phyloP scores from a whole-genome alignment of 2,797 vertebrate species.

The Hafferia zeledoni region DNA sequence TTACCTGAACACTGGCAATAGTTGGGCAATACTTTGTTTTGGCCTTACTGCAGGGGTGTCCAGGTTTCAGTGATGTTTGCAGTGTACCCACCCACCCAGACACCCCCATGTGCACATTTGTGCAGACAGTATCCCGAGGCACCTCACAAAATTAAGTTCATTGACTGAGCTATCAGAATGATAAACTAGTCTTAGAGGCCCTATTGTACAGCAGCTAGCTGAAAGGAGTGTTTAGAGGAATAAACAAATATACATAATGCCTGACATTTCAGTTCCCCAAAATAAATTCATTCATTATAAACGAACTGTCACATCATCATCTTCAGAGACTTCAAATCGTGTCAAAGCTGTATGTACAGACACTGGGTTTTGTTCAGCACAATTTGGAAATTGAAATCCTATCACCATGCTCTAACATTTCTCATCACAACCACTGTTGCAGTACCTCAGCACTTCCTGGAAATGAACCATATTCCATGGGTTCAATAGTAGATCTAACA shows the following conservation, averaged over 20 bases:
- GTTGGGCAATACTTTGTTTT: neutral
- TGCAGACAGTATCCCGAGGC: neutral
- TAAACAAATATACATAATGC: neutral
- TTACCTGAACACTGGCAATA: neutral
- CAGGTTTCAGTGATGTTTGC: neutral
- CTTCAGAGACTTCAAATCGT: constrained; percentile 5
- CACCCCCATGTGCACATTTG: neutral
- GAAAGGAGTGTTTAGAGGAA: neutral
- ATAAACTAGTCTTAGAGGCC: neutral
- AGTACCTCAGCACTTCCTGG: neutral
- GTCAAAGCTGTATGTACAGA: neutral
- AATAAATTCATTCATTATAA: constrained; percentile 44
- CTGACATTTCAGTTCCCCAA: neutral
- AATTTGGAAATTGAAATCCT: neutral
- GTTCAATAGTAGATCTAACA: neutral
- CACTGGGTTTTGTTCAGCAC: neutral
- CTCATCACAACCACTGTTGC: neutral
- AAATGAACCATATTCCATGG: neutral
- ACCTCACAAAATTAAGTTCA: neutral
- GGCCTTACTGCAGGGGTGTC: neutral
- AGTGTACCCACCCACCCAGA: neutral
- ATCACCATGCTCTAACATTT: neutral
- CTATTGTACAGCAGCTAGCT: neutral
- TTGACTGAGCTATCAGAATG: neutral
- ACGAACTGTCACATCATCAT: neutral